phyloP scores from a whole-genome alignment of 2,797 vertebrate species.

The Neopelma chrysocephalum region DNA sequence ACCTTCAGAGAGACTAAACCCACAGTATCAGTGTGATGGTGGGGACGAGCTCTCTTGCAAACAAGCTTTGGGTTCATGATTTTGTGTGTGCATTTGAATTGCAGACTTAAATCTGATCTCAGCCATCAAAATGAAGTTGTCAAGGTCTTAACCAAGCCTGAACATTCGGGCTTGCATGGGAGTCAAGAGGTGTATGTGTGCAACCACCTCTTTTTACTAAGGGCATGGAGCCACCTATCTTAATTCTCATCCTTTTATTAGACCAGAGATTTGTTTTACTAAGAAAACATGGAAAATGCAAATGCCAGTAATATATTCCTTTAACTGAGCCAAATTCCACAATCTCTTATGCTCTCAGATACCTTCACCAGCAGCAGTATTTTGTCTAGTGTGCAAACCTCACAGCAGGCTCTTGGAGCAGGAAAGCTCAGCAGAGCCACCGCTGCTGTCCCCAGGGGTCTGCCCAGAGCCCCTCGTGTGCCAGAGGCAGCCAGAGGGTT shows the following conservation, averaged over 20 bases:
- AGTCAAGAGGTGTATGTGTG: not conserved
- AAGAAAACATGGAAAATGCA: conserved; percentile 23
- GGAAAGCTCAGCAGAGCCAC: not conserved
- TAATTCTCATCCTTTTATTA: conserved; percentile 6
- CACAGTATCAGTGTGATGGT: not conserved
- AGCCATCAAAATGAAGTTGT: not conserved
- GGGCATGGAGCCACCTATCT: not conserved
- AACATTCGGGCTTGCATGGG: not conserved
- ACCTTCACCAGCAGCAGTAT: not conserved
- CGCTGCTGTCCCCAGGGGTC: not conserved
- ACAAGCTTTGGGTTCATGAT: not conserved
- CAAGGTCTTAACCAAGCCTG: not conserved
- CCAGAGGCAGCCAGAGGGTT: not conserved
- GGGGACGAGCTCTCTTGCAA: not conserved
- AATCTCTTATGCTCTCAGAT: not conserved
- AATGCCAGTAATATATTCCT: not conserved
- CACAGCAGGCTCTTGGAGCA: not conserved
- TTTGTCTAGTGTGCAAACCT: not conserved
- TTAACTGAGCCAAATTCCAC: conserved; percentile 22
- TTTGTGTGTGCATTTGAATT: not conserved
- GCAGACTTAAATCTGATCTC: not conserved
- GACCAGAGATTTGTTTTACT: not conserved
- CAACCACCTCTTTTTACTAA: not conserved
- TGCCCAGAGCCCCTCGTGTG: accelerated
- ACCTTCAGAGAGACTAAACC: not conserved